A percentile compares a stretch with the other conserved stretches of the same genome.
phyloP scores from a whole-genome alignment of 1,140 invertebrate genomes.

The Platorchestia sp. region DNA sequence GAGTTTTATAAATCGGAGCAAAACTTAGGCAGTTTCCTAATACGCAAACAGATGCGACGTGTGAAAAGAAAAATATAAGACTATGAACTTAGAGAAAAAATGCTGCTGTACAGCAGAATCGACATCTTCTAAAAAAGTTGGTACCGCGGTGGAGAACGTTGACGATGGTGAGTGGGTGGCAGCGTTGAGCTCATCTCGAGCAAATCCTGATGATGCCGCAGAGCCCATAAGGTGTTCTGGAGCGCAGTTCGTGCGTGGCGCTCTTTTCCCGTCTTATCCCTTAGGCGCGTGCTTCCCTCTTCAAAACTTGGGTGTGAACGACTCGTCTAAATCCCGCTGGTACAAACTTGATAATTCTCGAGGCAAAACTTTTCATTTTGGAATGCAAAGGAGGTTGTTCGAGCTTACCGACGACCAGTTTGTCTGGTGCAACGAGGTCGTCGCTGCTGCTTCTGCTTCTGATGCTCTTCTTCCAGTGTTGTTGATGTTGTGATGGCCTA shows the following conservation, averaged over 20 bases:
- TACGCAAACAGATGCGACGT: not conserved
- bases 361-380: constrained; percentile 50
- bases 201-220: not conserved
- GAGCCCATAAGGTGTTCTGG: not conserved
- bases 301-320: constrained; percentile 32
- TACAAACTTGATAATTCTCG: constrained; percentile 42
- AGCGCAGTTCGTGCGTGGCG: not conserved
- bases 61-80: not conserved
- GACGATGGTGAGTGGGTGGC: not conserved
- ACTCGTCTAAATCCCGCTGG: constrained; percentile 41
- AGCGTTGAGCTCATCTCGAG: not conserved
- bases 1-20: not conserved
- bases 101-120: not conserved
- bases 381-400: constrained; percentile 52
- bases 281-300: constrained; percentile 11
- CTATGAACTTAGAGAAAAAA: not conserved
- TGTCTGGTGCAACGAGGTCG: constrained; percentile 1
- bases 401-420: constrained; percentile 28
- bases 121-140: not conserved
- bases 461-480: not conserved
- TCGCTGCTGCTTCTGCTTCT: not conserved
- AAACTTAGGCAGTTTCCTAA: not conserved
- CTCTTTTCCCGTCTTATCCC: not conserved
- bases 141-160: not conserved
- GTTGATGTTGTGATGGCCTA: not conserved